Percentiles rank a stretch among this genome's conserved stretches.
phyloP scores from a whole-genome alignment of 2,888 invertebrate species.

The Thelaira solivaga region DNA sequence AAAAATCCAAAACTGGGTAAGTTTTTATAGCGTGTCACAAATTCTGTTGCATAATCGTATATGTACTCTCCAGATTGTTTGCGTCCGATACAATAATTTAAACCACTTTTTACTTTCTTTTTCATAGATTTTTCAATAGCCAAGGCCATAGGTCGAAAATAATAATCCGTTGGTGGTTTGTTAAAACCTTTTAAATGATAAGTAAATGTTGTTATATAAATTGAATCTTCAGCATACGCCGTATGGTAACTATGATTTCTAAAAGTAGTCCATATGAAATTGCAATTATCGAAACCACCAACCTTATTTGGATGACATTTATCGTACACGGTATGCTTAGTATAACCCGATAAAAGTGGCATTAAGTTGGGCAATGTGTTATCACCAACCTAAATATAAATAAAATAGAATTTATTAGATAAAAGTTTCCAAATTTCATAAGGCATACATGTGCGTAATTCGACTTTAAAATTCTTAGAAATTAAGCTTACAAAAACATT shows the following conservation, averaged over 20 bases:
- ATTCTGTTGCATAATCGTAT: constrained; percentile 82
- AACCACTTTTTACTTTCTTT: constrained; percentile 76
- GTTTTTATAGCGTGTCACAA: constrained; percentile 80
- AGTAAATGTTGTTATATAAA: constrained; percentile 82
- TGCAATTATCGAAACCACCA: constrained; percentile 83
- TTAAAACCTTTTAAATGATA: constrained; percentile 84
- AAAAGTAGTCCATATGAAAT: constrained; percentile 87
- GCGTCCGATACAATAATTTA: constrained; percentile 81
- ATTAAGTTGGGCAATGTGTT: constrained; percentile 94
- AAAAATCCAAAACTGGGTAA: constrained; percentile 85
- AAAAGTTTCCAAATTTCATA: too few relatives aligned
- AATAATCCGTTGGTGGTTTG: constrained; percentile 87
- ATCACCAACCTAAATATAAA: constrained; percentile 82
- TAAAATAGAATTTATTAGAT: background rate
- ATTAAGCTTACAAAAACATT: too few relatives aligned
- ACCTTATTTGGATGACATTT: constrained; percentile 78
- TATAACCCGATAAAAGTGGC: constrained; percentile 86
- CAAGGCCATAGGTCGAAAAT: constrained; percentile 84
- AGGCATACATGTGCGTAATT: too few relatives aligned
- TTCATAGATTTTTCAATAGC: constrained; percentile 81
- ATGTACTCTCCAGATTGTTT: constrained; percentile 82
- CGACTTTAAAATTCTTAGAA: too few relatives aligned
- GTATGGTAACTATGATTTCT: constrained; percentile 84
- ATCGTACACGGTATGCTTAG: constrained; percentile 75
- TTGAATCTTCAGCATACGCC: constrained; percentile 87